Evolutionary conservation across 2,797 vertebrate genomes (phyloP), one percentile per base, ranked within the genome.

Genomic region (Centroberyx gerrardi): DNA sequence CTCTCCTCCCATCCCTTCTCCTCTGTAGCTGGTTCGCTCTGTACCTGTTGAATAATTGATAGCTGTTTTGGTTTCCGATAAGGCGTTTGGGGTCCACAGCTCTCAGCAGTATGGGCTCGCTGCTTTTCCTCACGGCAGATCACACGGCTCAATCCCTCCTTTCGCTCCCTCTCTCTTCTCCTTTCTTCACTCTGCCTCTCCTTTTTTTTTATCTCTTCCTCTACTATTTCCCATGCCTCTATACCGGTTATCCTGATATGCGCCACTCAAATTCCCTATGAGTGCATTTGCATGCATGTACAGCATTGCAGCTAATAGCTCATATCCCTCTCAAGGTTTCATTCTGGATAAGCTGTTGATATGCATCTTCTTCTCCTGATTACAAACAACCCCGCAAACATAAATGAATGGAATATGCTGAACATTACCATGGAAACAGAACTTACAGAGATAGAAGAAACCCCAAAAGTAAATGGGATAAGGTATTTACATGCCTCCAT

Each of bases 21-120:
- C 77, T 88, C 86, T 87, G 80, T 89, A 89, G 88, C 87, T 82
- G 81, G 72, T 86, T 91, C 80, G 58, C 87, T 86, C 88, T 88
- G 90, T 93, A 93, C 87, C 90, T 91, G 90, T 91, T 94, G 92
- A 94, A 95, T 94, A 94, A 94, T 94, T 95, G 90, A 95, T 93
- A 58, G 73, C 71, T 92, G 92, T 94, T 94, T 94, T 93, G 93
- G 92, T 94, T 93, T 91, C 80, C 62, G 87, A 92, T 90, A 91
- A 93, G 90, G 83, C 90, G 70, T 90, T 89, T 82, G 83, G 84
- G 91, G 87, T 93, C 87, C 85, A 74, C 73, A 76, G 80, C 88
- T 90, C 88, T 84, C 82, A 83, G 91, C 90, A 89, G 80, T 75
- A 61, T 66, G 81, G 77, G 76, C 73, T 80, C 51, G 72, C 81